Evolutionary conservation across 2,797 vertebrate genomes (phyloP).

Genomic region (Eurystomus glaucurus): DNA sequence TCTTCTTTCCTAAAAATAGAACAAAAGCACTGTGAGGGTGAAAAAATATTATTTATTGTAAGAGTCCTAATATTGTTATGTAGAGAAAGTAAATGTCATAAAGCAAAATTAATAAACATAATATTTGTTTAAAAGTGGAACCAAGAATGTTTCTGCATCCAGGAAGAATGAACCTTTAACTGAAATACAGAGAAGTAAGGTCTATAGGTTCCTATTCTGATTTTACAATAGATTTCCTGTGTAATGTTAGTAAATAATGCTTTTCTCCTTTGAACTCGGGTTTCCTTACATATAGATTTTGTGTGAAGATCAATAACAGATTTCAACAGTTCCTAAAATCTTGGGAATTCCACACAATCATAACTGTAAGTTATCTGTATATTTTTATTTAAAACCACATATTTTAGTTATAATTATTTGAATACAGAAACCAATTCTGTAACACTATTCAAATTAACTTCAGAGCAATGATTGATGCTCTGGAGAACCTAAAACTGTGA

Average conservation of each 20-base stretch:
- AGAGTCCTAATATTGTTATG: not conserved
- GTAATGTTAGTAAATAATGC: not conserved
- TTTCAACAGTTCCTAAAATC: not conserved
- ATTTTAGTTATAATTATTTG: not conserved
- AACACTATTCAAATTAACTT: not conserved
- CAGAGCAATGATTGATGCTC: not conserved
- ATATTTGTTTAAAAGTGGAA: not conserved
- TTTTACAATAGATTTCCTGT: not conserved
- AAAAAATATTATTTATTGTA: not conserved
- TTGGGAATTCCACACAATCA: not conserved
- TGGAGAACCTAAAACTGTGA: not conserved
- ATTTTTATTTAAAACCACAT: fast-evolving
- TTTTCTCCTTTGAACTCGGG: not conserved
- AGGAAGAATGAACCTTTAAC: not conserved
- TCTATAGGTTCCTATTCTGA: not conserved
- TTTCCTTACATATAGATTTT: not conserved
- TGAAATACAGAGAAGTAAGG: not conserved
- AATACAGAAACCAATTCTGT: not conserved
- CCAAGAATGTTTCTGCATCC: not conserved
- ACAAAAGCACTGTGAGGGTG: not conserved
- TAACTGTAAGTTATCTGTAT: not conserved
- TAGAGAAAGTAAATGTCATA: not conserved
- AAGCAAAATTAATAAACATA: not conserved
- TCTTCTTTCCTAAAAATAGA: not conserved
- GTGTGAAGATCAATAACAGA: not conserved